phyloP scores from a whole-genome alignment of 1,140 invertebrate species.

The Phymastichus coffea region DNA sequence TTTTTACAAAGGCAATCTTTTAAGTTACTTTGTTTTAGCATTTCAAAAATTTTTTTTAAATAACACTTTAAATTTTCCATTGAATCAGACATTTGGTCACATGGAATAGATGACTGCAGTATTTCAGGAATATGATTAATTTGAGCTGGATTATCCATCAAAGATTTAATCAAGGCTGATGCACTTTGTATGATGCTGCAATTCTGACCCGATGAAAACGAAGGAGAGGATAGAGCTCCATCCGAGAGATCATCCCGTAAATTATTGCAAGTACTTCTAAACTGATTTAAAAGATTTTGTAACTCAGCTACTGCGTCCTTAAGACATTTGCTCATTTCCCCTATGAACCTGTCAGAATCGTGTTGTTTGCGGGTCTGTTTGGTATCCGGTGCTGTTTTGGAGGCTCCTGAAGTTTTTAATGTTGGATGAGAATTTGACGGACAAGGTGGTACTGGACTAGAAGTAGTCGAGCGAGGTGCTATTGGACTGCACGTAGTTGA shows the following conservation, averaged over 20 bases:
- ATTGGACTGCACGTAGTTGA: too few species aligned
- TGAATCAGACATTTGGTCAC: background rate
- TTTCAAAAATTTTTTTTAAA: background rate
- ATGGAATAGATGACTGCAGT: constrained; percentile 1
- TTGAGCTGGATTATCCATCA: constrained; percentile 20
- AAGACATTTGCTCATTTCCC: constrained; percentile 6
- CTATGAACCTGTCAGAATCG: too few species aligned
- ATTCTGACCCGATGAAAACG: background rate
- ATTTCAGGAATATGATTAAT: constrained; percentile 9
- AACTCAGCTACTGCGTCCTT: background rate
- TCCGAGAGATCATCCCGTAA: background rate
- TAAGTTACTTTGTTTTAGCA: background rate
- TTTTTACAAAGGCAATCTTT: too few species aligned
- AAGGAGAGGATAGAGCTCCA: background rate
- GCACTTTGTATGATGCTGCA: constrained; percentile 6
- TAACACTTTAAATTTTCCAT: constrained; percentile 2
- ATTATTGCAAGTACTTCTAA: background rate
- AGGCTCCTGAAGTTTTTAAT: too few species aligned
- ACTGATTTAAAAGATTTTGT: constrained; percentile 15
- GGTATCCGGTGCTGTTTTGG: too few species aligned
- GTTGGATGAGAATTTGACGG: too few species aligned
- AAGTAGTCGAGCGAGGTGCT: too few species aligned
- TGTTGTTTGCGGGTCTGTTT: too few species aligned
- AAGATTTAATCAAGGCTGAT: constrained; percentile 2
- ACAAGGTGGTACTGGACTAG: background rate